Conservation (phyloP, 23 tunicate species). For the Trididemnum miniatum region DNA sequence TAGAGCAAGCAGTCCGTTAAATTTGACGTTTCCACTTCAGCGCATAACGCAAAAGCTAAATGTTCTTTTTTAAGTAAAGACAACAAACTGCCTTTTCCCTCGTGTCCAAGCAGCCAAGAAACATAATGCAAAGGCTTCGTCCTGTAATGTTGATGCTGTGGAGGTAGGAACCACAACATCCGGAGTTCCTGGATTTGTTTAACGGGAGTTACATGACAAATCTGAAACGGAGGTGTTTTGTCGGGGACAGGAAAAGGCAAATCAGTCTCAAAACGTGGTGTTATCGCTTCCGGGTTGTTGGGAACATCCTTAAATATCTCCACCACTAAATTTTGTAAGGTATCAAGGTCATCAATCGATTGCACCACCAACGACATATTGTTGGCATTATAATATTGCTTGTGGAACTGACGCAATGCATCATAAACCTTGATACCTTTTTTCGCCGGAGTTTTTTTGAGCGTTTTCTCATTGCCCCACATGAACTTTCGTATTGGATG, state of each 20-base stretch:
- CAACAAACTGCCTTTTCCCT: conserved; percentile 81
- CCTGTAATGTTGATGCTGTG: conserved; percentile 52
- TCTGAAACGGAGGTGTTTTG: neutral
- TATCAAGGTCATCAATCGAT: conserved; percentile 65
- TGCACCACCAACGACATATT: conserved; percentile 66
- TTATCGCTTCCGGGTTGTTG: conserved; percentile 8
- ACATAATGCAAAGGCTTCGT: conserved; percentile 75
- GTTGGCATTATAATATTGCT: conserved; percentile 58
- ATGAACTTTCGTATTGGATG: conserved; percentile 72
- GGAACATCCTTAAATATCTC: conserved; percentile 67
- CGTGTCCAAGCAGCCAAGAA: conserved; percentile 84
- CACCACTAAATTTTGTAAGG: conserved; percentile 55
- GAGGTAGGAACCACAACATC: conserved; percentile 68
- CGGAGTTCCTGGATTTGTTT: conserved; percentile 66
- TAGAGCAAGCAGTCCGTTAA: conserved; percentile 39
- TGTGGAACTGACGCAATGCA: conserved; percentile 53
- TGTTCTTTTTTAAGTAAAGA: conserved; percentile 49
- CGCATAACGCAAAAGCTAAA: conserved; percentile 52
- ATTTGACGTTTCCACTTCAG: conserved; percentile 49
- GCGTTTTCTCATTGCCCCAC: conserved; percentile 73
- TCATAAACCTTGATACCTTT: conserved; percentile 51
- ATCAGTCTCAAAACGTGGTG: neutral
- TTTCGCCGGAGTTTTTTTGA: conserved; percentile 40
- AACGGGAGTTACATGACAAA: conserved; percentile 50
- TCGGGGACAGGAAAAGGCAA: conserved; percentile 22